Evolutionary conservation across 2,113 vertebrate species (phyloP), one percentile per base, ranked within the genome.

Genomic region (Scatophagus argus): DNA sequence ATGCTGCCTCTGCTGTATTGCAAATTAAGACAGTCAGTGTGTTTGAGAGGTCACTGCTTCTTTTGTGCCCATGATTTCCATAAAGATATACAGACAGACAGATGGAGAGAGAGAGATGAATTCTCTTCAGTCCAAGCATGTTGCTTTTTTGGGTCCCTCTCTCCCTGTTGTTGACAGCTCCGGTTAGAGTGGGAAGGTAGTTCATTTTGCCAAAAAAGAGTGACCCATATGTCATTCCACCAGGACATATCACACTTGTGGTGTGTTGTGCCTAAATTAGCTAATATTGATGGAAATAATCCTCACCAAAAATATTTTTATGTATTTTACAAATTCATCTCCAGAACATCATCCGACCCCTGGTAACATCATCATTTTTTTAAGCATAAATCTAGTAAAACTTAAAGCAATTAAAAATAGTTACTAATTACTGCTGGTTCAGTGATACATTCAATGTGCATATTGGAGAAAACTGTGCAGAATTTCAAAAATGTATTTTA

Each of bases 61-160:
- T n/a, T 69, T 29, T 80, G 47, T 19, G 75, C 74, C 59, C 68
- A 63, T 6, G 4, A 41, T 77, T 77, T 64, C 32, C 36, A 69
- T 80, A 52, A 32, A 72, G 52, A 73, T 60, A 73, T 36, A 52
- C 70, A 84, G 60, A 79, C 65, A 84, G 82, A 85, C 83, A 85
- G 88, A 90, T 88, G 88, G 89, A 81, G 41, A 23, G 27, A 83
- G 79, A 85, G 64, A 75, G 63, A 60, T 55, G 58, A 82, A 46
- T 55, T 67, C 52, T 74, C 32, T 51, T 75, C 77, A 8, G 54
- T 86, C 56, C 74, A 81, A 67, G 64, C 38, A 51, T 81, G 72
- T 80, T 80, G 75, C 71, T 86, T 69, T 80, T 87, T 83, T 79
- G 79, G 74, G 66, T 77, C 41, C 51, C 59, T 60, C 51, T 75